phyloP scores from a whole-genome alignment of 1,140 invertebrate species.

The Drosophila hydei region DNA sequence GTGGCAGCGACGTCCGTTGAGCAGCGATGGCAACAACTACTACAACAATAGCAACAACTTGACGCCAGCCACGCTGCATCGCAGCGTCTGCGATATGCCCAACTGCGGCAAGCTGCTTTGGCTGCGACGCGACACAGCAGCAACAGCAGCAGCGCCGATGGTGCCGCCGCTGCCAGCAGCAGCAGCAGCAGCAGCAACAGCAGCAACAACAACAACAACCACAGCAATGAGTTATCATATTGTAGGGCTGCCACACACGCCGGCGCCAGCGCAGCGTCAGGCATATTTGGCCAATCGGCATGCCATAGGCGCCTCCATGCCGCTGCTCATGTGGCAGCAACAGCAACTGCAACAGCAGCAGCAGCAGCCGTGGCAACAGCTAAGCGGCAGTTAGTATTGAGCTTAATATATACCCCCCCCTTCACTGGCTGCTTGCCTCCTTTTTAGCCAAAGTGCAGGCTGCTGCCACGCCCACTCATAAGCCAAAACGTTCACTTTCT shows the following conservation, averaged over 20 bases:
- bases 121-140: conserved; percentile 49
- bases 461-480: conserved; percentile 9
- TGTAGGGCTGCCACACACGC: conserved; percentile 76
- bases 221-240: conserved; percentile 58
- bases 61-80: conserved; percentile 32
- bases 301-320: conserved; percentile 74
- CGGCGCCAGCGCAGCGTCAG: conserved; percentile 60
- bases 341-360: conserved; percentile 41
- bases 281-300: conserved; percentile 76
- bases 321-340: conserved; percentile 68
- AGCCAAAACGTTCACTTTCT: conserved; percentile 53
- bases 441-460: too few species aligned
- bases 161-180: conserved; percentile 47
- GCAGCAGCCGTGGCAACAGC: conserved; percentile 31
- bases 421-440: neutral
- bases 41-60: conserved; percentile 23
- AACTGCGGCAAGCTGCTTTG: conserved; percentile 82
- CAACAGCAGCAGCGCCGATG: conserved; percentile 32
- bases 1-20: conserved; percentile 52
- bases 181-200: conserved; percentile 14
- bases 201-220: conserved; percentile 4
- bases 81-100: conserved; percentile 67
- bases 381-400: conserved; percentile 64
- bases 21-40: conserved; percentile 47
- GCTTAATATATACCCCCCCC: neutral